Evolutionary conservation across 2,113 vertebrate genomes (phyloP).

Genomic region (Salvelinus fontinalis): DNA sequence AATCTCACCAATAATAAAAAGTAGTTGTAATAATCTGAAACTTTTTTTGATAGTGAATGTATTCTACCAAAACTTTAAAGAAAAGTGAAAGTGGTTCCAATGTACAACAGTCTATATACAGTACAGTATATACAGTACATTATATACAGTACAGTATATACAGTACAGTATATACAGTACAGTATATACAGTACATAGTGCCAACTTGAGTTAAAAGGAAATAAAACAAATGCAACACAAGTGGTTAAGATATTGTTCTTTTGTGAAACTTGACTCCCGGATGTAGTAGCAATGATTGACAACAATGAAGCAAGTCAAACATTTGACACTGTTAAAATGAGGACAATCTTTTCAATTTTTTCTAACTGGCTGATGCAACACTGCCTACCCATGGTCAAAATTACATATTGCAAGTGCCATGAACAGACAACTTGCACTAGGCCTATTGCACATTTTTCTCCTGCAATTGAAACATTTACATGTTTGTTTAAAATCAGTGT

Average conservation of each 20-base stretch:
- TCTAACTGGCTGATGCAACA: conserved; percentile 83
- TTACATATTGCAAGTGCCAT: conserved; percentile 69
- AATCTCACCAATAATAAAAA: conserved; percentile 79
- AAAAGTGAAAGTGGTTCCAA: conserved; percentile 83
- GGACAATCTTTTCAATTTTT: conserved; percentile 54
- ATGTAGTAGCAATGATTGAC: conserved; percentile 77
- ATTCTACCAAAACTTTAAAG: conserved; percentile 27
- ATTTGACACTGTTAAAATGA: conserved; percentile 43
- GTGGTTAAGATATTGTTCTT: conserved; percentile 65
- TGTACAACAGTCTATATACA: conserved; percentile 73
- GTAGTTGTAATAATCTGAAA: conserved; percentile 79
- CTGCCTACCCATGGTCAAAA: conserved; percentile 78
- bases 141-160: conserved; percentile 59
- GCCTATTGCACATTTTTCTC: conserved; percentile 92
- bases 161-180: no score
- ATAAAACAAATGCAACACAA: conserved; percentile 65
- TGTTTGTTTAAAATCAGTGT: conserved; percentile 29
- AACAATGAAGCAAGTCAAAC: conserved; percentile 74
- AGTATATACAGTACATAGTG: conserved; percentile 65
- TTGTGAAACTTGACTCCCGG: conserved; percentile 76
- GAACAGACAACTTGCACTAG: conserved; percentile 80
- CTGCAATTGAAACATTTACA: conserved; percentile 73
- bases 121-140: conserved; percentile 21
- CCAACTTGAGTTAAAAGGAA: conserved; percentile 50
- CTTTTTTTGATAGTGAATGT: conserved; percentile 72